Evolutionary conservation across 2,888 invertebrate species (phyloP), one percentile per base, ranked within the genome.

Genomic region (Vannuccia rotundouncinata): DNA sequence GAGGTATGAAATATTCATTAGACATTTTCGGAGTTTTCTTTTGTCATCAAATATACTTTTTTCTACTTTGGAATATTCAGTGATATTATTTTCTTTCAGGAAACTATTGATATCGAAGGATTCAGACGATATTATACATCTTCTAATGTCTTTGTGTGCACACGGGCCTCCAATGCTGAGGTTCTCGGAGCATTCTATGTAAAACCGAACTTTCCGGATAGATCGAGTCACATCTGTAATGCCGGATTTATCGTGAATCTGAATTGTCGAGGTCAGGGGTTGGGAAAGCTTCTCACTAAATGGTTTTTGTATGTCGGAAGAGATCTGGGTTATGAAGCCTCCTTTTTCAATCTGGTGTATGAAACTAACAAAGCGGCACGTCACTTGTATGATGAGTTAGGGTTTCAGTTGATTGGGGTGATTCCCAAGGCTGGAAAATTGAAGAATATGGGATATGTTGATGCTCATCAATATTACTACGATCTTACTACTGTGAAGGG

Each of bases 151-250:
- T 84, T 83, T 75, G 83, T 84, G 13, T 83, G 83, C 30, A 76
- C 74, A 2, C 81, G 82, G 29, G 78, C 74, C 60, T 22, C 73
- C 17, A 80, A 83, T 22, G 79, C 79, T 1, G 82, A 82, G 77
- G 81, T 84, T 25, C 76, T 84, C 2, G 84, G 83, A 5, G 82
- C 82, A 0, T 84, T 84, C 59, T 83, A 84, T 76, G 82, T 84
- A 1, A 84, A 84, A 76, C 84, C 83, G 17, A 84, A 84, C 76
- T 84, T 84, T 82, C 84, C 84, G 0, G 84, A 83, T n/a, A 78
- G 84, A 59, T 83, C 83, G 59, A 83, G 83, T 0, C 84, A 84
- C 81, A 83, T 83, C 0, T 83, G 83, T 29, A 84, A 84, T 31
- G 82, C 81, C 59, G 84, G 84, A 25, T 84, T 84, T 79, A 82